A percentile compares a stretch with the other conserved stretches of the same genome.
These are phyloP conservation scores for Pseudomyrmex flavicornis DNA, from an alignment of 1,140 invertebrate genomes.

Conservation along the genomic window DNA sequence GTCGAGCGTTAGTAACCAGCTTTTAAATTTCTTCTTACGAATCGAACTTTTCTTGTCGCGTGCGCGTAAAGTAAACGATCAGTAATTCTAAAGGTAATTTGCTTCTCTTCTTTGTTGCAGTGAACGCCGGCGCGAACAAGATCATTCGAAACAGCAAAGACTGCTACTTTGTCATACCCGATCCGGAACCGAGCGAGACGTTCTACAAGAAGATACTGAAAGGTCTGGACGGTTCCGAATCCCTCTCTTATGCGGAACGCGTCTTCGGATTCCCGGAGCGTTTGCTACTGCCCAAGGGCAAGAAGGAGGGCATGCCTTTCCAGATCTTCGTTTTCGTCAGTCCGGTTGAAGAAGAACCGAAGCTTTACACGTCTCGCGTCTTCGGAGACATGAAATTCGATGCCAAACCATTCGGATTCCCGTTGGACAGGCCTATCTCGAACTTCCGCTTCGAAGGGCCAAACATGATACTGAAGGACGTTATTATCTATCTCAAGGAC, in stretches of 20 bases:
- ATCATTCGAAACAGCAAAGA: constrained; percentile 81
- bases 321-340: constrained; percentile 78
- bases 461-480: constrained; percentile 77
- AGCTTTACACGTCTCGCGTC: constrained; percentile 41
- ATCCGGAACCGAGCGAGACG: constrained; percentile 77
- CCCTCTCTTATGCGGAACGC: constrained; percentile 63
- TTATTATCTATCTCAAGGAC: constrained; percentile 75
- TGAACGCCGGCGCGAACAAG: constrained; percentile 80
- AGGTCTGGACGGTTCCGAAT: constrained; percentile 72
- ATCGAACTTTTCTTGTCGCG: not conserved
- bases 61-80: not conserved
- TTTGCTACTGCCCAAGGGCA: constrained; percentile 79
- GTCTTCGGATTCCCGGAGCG: constrained; percentile 77
- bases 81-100: not conserved
- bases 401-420: constrained; percentile 57
- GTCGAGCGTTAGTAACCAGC: constrained; percentile 76
- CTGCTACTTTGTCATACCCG: constrained; percentile 78
- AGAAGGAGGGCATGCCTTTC: constrained; percentile 77
- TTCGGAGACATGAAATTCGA: constrained; percentile 58
- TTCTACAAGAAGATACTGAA: constrained; percentile 76
- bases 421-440: constrained; percentile 85
- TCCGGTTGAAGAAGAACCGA: constrained; percentile 59
- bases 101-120: constrained; percentile 71
- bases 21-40: not conserved
- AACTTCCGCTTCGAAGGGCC: constrained; percentile 69